Evolutionary conservation across 2,797 vertebrate species (phyloP), one percentile per base, ranked within the genome.

Genomic region (Falco naumanni): DNA sequence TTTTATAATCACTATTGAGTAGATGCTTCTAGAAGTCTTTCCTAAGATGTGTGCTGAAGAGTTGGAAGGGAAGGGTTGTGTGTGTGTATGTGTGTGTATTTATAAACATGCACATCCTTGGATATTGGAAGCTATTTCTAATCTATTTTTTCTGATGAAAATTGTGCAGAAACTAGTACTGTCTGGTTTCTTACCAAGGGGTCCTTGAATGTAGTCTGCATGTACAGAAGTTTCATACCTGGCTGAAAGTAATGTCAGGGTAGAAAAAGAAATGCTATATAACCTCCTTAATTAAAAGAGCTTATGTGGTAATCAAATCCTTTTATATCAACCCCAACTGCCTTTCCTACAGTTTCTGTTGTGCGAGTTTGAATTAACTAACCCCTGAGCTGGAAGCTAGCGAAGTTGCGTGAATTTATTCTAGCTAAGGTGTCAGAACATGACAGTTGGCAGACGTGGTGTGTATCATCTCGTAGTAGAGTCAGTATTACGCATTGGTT

Each of bases 361-460:
- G 9, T 70, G 11, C 34, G 48, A n/a, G 34, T 71, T 71, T 71
- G 41, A 71, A 45, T 0, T 37, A 71, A 7, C 1, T 39, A 74
- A 41, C 11, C 6, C 4, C n/a, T 70, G 39, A 75, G 11, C 10
- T 57, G 12, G 19, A 74, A 86, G 20, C 16, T 10, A 51, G 21
- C 57, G 54, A 84, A 54, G 16, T 7, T 71, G 41, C 12, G 13
- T 37, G 34, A 48, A 24, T 48, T 84, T 72, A 33, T 16, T 26
- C 28, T 31, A n/a, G 10, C 20, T 72, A 8, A 76, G 48, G 10
- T 17, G 66, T 4, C 17, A 14, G 47, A 48, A 29, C 24, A 43
- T 4, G 25, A 7, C 4, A 9, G 10, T 37, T 68, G 41, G 10
- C 20, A 24, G 45, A 29, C 17, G 2, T 1, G 1, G 6, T 21